These are phyloP conservation scores for Garra rufa DNA, from an alignment of 2,113 vertebrate species.

Conservation along the genomic window DNA sequence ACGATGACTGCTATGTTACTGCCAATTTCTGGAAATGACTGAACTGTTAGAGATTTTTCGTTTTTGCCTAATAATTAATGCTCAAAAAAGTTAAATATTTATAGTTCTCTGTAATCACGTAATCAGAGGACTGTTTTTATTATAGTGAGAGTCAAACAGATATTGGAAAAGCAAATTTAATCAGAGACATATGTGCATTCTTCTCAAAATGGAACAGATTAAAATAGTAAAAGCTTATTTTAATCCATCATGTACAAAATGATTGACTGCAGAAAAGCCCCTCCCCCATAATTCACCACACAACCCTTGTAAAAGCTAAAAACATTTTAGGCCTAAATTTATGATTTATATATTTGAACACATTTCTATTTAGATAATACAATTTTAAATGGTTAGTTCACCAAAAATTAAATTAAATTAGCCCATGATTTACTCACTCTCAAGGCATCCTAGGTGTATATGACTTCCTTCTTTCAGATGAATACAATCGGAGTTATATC, in stretches of 20 bases:
- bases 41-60: neutral
- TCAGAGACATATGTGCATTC: constrained; percentile 32
- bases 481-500: too few species aligned
- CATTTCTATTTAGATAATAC: too few species aligned
- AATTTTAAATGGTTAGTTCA: too few species aligned
- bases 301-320: neutral
- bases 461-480: too few species aligned
- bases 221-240: constrained; percentile 44
- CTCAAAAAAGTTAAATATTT: constrained; percentile 21
- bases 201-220: constrained; percentile 41
- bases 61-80: constrained; percentile 15
- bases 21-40: neutral
- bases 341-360: too few species aligned
- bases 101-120: constrained; percentile 11
- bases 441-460: too few species aligned
- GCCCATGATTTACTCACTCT: too few species aligned
- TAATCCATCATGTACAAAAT: constrained; percentile 35
- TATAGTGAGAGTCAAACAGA: constrained; percentile 7
- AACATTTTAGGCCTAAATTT: neutral
- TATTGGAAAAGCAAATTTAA: constrained; percentile 26
- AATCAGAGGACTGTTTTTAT: neutral
- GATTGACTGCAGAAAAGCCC: neutral
- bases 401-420: too few species aligned
- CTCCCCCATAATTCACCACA: neutral
- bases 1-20: neutral